These are phyloP conservation scores for Mungos mungo DNA, from an alignment of 2,113 vertebrate species.

Conservation along the genomic window DNA sequence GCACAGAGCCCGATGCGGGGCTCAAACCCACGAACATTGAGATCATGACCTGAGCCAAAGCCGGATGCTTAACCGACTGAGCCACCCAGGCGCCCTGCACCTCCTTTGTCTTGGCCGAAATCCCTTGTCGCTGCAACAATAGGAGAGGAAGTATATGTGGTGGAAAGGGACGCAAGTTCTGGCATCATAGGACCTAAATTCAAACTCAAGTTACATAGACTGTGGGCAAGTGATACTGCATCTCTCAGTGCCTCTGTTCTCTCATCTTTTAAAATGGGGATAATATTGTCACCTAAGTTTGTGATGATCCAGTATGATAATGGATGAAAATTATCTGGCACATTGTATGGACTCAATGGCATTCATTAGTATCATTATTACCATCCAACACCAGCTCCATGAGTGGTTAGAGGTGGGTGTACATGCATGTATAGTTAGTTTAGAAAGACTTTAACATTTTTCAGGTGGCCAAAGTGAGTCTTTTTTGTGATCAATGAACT, in stretches of 20 bases:
- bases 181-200: background rate
- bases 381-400: background rate
- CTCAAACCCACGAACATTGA: too few species aligned
- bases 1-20: too few species aligned
- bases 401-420: background rate
- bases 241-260: background rate
- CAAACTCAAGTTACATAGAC: background rate
- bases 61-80: too few species aligned
- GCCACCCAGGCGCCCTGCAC: too few species aligned
- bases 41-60: too few species aligned
- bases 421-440: background rate
- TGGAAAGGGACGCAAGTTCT: background rate
- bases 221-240: background rate
- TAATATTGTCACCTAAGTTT: background rate
- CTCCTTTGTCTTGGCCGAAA: background rate
- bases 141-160: background rate
- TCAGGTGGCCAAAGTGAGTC: background rate
- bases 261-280: background rate
- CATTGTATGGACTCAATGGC: background rate
- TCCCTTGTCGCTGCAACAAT: background rate
- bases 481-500: background rate
- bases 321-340: background rate
- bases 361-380: background rate
- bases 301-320: background rate
- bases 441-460: conserved; percentile 10